Percentiles rank a stretch among this genome's conserved stretches.
phyloP scores from a whole-genome alignment of 2,888 invertebrate species.

The Drosophila melanosoma region DNA sequence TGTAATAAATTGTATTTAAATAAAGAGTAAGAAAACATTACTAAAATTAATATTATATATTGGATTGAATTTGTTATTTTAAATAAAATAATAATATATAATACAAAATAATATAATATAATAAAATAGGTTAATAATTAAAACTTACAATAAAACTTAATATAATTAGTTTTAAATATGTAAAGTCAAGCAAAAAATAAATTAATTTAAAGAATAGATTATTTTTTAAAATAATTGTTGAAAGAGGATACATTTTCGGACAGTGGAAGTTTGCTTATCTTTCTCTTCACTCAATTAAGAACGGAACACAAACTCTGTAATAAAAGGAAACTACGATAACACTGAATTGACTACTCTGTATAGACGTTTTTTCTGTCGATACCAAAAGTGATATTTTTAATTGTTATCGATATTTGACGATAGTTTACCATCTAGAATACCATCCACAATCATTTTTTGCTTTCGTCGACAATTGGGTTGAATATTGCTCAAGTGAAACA shows the following conservation, averaged over 20 bases:
- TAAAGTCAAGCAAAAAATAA: no score
- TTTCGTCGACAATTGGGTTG: slow-evolving; percentile 60
- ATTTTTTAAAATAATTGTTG: no score
- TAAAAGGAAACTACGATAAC: not conserved
- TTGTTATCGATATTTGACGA: slow-evolving; percentile 16
- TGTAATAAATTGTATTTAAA: slow-evolving; percentile 38
- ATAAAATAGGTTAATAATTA: not conserved
- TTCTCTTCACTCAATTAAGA: not conserved
- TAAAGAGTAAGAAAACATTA: slow-evolving; percentile 2
- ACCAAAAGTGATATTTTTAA: not conserved
- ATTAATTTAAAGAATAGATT: no score
- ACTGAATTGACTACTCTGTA: not conserved
- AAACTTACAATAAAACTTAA: not conserved
- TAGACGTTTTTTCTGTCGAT: not conserved
- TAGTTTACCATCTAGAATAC: slow-evolving; percentile 7
- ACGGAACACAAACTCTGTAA: not conserved
- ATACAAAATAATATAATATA: no score
- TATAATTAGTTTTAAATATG: no score
- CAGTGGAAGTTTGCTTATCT: not conserved
- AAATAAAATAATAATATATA: not conserved
- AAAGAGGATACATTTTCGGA: not conserved
- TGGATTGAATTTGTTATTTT: not conserved
- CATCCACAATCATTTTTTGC: slow-evolving; percentile 53
- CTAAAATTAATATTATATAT: not conserved
- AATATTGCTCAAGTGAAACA: slow-evolving; percentile 14